Base-by-base conservation (phyloP, 2,888 invertebrate species). In the Tanytarsus gracilentus region DNA sequence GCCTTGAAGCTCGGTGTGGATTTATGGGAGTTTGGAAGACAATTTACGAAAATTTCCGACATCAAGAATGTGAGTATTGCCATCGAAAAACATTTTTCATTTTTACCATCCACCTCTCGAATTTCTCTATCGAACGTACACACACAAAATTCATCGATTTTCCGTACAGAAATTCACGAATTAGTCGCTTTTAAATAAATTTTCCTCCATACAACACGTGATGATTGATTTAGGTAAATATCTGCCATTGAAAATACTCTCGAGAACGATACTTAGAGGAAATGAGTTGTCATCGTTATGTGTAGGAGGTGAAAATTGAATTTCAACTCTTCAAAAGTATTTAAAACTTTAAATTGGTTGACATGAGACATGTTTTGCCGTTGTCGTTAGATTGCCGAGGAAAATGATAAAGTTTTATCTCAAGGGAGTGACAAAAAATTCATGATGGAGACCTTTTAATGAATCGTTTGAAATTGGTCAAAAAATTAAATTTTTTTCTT, bases 1-100 rank as follows among this genome's bases (percentile, higher is more conserved):
- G 92, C 92, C 65, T 76, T 91, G 64, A 88, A 89, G 76, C 91
- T 92, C 70, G 92, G 91, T 67, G 88, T 89, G 65, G 89, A 90
- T 75, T 77, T 91, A 65, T 91, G 90, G 90, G 88, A 89, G 75
- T 90, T 88, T 68, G 89, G 90, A 63, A 80, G 85, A 69, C 86
- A 88, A 74, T 85, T 86, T 71, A 91, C 90, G 16, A 88, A 88
- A 78, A 88, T 89, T 85, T 85, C 84, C 70, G 89, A 89, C 72
- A 85, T 90, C 69, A 86, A 88, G 77, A 84, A 81, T 77, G 90
- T 90, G 78, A 86, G 86, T 83, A 70, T 51, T 59, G 3, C 26
- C 8, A n/a, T n/a, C n/a, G n/a, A n/a, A n/a, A n/a, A n/a, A n/a
- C n/a, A n/a, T 36, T 36, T 36, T 36, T 14, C 16, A 36, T 36